These are phyloP conservation scores for Hydra vulgaris DNA, from an alignment of 30 jellyfish, hydroid and myxozoan genomes.

Conservation along the genomic window DNA sequence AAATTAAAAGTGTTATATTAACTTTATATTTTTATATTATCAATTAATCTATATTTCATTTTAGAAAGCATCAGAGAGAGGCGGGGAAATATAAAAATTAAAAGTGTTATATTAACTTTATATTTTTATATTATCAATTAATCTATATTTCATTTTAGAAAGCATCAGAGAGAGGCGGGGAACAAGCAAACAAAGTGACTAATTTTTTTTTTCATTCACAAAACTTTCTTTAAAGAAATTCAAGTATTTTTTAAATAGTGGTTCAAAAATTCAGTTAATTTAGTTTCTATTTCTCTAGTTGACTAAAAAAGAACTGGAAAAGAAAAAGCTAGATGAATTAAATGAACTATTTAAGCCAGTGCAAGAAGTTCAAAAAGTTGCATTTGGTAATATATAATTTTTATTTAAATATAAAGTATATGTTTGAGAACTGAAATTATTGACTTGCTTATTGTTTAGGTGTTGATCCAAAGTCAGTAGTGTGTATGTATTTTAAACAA, in stretches of 20 bases:
- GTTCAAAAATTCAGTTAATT: no score
- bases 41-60: no score
- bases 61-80: background rate
- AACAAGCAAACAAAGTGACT: conserved; percentile 1
- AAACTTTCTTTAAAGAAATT: no score
- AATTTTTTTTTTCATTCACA: no score
- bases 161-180: background rate
- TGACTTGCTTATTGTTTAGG: conserved; percentile 17
- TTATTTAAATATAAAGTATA: background rate
- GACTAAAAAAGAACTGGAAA: conserved; percentile 54
- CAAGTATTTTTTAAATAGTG: no score
- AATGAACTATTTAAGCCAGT: conserved; percentile 72
- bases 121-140: no score
- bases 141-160: conserved; percentile 1
- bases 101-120: no score
- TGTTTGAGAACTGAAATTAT: background rate
- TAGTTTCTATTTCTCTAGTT: conserved; percentile 12
- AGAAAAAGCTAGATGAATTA: conserved; percentile 65
- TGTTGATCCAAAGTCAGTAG: conserved; percentile 96
- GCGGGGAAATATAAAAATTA: no score
- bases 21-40: no score
- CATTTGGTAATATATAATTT: conserved; percentile 49
- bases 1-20: no score
- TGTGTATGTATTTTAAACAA: conserved; percentile 77
- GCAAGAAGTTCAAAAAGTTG: conserved; percentile 70